Evolutionary conservation across 2,113 vertebrate genomes (phyloP).

Genomic region (Perca schrenkii): DNA sequence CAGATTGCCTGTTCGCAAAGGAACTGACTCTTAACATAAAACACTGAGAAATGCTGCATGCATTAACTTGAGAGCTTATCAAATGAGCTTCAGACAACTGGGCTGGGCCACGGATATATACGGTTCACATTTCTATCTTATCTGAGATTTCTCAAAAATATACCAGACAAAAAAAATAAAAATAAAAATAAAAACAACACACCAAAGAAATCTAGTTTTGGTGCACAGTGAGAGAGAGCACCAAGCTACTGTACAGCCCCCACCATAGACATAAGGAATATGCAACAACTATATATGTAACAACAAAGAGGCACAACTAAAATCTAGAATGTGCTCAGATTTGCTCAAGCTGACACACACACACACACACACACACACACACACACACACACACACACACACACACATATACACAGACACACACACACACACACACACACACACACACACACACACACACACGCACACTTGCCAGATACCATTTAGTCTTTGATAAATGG

Average conservation of each 20-base stretch:
- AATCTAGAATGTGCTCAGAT: conserved; percentile 56
- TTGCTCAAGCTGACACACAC: conserved; percentile 28
- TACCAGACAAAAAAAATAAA: conserved; percentile 30
- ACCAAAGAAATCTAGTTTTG: conserved; percentile 47
- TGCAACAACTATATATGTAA: conserved; percentile 71
- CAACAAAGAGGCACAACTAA: conserved; percentile 64
- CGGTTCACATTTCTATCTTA: conserved; percentile 76
- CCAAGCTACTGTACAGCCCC: conserved; percentile 60
- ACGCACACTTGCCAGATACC: conserved; percentile 39
- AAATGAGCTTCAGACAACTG: conserved; percentile 61
- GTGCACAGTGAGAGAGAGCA: conserved; percentile 53
- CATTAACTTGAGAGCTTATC: conserved; percentile 67
- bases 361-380: conserved; percentile 23
- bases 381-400: conserved; percentile 25
- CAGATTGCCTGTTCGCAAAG: conserved; percentile 29
- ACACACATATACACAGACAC: conserved; percentile 23
- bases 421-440: conserved; percentile 10
- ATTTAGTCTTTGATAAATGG: conserved; percentile 42
- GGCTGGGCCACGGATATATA: conserved; percentile 56
- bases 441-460: conserved; percentile 13
- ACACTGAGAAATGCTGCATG: conserved; percentile 71
- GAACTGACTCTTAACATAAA: conserved; percentile 49
- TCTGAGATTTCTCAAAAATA: conserved; percentile 55
- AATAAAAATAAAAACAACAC: conserved; percentile 3
- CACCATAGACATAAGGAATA: conserved; percentile 60